Evolutionary conservation across 1,140 invertebrate species (phyloP).

Genomic region (Bathynomus jamesi): DNA sequence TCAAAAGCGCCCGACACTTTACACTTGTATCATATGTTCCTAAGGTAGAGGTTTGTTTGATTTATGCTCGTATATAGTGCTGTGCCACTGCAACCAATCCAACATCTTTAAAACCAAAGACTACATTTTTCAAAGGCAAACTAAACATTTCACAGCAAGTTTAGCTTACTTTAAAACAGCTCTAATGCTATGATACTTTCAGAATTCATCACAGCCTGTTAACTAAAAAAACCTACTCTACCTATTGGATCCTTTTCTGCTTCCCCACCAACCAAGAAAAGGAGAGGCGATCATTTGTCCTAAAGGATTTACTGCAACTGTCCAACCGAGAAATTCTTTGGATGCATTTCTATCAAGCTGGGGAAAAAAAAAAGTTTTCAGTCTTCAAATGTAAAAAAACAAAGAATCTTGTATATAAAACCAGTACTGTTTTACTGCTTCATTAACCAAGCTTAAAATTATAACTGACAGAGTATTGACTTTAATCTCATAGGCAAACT

Average conservation of each 20-base stretch:
- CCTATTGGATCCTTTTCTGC: slow-evolving; percentile 51
- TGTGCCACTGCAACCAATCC: no score
- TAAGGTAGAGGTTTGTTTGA: no score
- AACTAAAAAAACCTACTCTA: no score
- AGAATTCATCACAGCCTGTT: no score
- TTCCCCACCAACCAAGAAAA: slow-evolving; percentile 75
- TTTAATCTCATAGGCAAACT: not conserved
- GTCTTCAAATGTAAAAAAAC: not conserved
- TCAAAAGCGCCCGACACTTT: no score
- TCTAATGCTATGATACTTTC: no score
- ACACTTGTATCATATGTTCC: no score
- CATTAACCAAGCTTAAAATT: not conserved
- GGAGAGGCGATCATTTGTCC: slow-evolving; percentile 83
- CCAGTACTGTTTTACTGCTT: not conserved
- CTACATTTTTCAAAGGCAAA: no score
- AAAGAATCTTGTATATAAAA: not conserved
- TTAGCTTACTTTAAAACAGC: no score
- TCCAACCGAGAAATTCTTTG: slow-evolving; percentile 74
- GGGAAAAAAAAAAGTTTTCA: not conserved
- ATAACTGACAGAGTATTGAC: not conserved
- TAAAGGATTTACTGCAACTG: slow-evolving; percentile 78
- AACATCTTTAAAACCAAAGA: no score
- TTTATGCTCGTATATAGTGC: no score
- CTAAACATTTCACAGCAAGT: no score
- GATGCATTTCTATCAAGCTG: slow-evolving; percentile 50